Evolutionary conservation across 2,888 invertebrate species (phyloP), one percentile per base, ranked within the genome.

Genomic region (Agriopis aurantiaria): DNA sequence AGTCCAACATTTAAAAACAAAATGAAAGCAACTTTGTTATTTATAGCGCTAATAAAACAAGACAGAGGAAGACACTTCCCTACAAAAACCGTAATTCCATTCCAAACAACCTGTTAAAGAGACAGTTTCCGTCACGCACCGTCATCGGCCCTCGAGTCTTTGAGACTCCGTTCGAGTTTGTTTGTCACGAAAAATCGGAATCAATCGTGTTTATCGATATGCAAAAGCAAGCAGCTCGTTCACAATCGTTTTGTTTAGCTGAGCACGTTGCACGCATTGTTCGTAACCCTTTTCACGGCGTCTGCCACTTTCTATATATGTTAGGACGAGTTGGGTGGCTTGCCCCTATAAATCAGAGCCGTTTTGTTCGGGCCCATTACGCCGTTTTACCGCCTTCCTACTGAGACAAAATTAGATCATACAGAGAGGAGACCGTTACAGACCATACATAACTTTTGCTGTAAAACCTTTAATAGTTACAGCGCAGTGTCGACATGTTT

Each of bases 331-430:
- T 83, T 85, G 88, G 88, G 89, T 86, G 88, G 87, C 84, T 82
- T 78, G 85, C 88, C 88, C 84, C 85, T 85, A 90, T 91, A 91
- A 91, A 91, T 91, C 91, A 90, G 89, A 85, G 87, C 86, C 90
- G 87, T 91, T 90, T 91, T 91, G 90, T 90, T 90, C 90, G 84
- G 88, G 85, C 85, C 90, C 89, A 91, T 92, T 91, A 91, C 91
- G 83, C 78, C 89, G 88, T 89, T 91, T 91, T 91, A 91, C 91
- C 90, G 89, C 90, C 88, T 89, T 89, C 86, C 87, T 90, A 89
- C 90, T 88, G 89, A 89, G 87, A 91, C 91, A 87, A 91, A 91
- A 91, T 91, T 91, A 91, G 91, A 91, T 91, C 89, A 91, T 88
- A 88, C 89, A 86, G 82, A 86, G 88, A 89, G 87, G 86, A 87